Base-by-base conservation (phyloP, 1,140 invertebrate species). In the Pogonus chalceus region DNA sequence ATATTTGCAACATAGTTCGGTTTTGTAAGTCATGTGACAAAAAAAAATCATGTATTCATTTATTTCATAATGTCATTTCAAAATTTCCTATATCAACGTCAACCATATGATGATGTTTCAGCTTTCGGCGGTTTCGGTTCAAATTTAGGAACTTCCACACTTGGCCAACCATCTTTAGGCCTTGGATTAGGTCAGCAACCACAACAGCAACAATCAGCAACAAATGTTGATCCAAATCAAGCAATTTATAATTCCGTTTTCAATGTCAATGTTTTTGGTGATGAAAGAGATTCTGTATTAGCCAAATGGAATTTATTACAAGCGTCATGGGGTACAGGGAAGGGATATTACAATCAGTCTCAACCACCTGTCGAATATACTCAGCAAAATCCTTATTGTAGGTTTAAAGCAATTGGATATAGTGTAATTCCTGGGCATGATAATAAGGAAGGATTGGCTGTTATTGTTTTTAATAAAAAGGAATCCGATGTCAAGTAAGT, bases 271-370 rank as follows among this genome's bases (percentile, higher is more conserved):
- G 80, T 96, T 20, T 96, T 90, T 71, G 89, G 89, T 24, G 93
- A 96, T 72, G 93, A 97, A 63, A 75, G 92, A 31, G 94, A 97
- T 68, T 83, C 84, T 55, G 87, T 92, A 23, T 77, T 98, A 31
- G 89, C 90, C 1, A 89, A 89, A 67, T 96, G 91, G 87, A 98
- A 97, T 67, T 82, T 93, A 54, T 72, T 98, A 35, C 92, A 96
- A 71, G 91, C 93, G 1, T 84, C 87, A 58, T 96, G 93, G 92
- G 95, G 94, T 1, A 69, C 69, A 62, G 81, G 80, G 2, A 80
- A 83, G 72, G 83, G 87, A 2, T 92, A 85, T 65, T 93, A 90
- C 67, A 82, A 80, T 18, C 72, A 80, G 31, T 84, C 79, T 62
- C 75, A 77, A 16, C 83, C 83, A 1, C 81, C 87, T 1, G 79